Evolutionary conservation across 2,888 invertebrate genomes (phyloP).

Genomic region (Mythimna albipuncta): DNA sequence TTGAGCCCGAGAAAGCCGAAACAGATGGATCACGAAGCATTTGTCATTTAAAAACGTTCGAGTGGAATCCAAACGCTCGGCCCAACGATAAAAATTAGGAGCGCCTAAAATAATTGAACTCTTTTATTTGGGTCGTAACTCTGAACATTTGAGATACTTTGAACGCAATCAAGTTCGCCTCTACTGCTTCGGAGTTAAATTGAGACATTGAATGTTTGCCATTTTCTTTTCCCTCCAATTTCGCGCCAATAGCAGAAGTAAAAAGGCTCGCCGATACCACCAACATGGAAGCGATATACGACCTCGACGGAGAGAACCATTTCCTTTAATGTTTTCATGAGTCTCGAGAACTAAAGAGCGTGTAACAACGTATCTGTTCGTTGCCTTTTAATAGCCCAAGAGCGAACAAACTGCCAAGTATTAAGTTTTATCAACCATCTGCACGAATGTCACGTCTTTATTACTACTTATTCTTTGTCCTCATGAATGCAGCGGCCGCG

Average conservation of each 20-base stretch:
- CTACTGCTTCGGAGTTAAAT: constrained; percentile 78
- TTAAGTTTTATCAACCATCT: constrained; percentile 90
- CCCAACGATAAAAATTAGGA: constrained; percentile 80
- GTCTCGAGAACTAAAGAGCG: constrained; percentile 86
- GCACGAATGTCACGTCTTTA: constrained; percentile 90
- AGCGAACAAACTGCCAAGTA: constrained; percentile 87
- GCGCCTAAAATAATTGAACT: constrained; percentile 80
- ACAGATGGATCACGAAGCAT: constrained; percentile 80
- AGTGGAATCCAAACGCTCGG: constrained; percentile 74
- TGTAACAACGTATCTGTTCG: constrained; percentile 87
- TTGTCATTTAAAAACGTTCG: constrained; percentile 80
- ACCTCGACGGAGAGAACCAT: constrained; percentile 80
- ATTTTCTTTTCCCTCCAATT: constrained; percentile 87
- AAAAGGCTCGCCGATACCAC: constrained; percentile 84
- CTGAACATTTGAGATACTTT: constrained; percentile 73
- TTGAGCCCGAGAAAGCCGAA: constrained; percentile 69
- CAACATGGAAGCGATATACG: constrained; percentile 84
- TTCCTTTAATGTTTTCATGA: constrained; percentile 89
- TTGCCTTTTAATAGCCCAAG: constrained; percentile 86
- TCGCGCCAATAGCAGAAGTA: constrained; percentile 85
- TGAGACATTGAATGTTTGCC: constrained; percentile 88
- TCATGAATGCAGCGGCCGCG: constrained; percentile 83
- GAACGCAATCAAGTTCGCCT: constrained; percentile 81
- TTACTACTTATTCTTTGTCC: constrained; percentile 90
- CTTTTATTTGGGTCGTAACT: constrained; percentile 78